Evolutionary conservation across 1,140 invertebrate genomes (phyloP), one percentile per base, ranked within the genome.

Genomic region (Chelonus insularis): DNA sequence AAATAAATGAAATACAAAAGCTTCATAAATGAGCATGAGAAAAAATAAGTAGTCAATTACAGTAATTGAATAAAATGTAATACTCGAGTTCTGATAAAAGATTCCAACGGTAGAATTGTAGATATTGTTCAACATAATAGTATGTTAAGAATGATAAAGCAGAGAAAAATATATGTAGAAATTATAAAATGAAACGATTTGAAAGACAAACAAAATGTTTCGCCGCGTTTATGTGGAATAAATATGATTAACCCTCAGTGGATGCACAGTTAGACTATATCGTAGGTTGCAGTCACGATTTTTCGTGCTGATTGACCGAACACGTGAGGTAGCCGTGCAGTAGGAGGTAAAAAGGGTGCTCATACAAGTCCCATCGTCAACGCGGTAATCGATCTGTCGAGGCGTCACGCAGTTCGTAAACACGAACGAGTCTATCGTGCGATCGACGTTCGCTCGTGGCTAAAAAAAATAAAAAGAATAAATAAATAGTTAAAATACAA

Each of bases 391-490:
- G 50, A 61, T 61, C 51, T 61, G 59, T 61, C 51, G 39, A 55
- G 50, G 59, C 59, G 51, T 61, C 59, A 61, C 59, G 59, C 59
- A 61, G 59, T 55, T 55, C 51, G 25, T 54, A 54, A 60, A 54
- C 58, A 60, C 58, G 50, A 60, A 60, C 50, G 23, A 60, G 50
- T 60, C 58, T 54, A 54, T 60, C 58, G 37, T 32, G 45, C 34
- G 58, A 60, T 60, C 58, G 36, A 60, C 37, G 48, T 18, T 34
- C 25, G 25, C 36, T 34, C 45, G 23, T 47, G 20, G 56, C 43
- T 58, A 58, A 23, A 36, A 61, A 55, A 55, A 45, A 55, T 34
- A 36, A 36, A 16, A 45, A 18, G 21, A 43, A 51, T 52, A 60
- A 60, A 60, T 60, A 60, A 60, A 60, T 60, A 54, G 58, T 45